Evolutionary conservation across 2,113 vertebrate genomes (phyloP).

Genomic region (Cephalophus harveyi): DNA sequence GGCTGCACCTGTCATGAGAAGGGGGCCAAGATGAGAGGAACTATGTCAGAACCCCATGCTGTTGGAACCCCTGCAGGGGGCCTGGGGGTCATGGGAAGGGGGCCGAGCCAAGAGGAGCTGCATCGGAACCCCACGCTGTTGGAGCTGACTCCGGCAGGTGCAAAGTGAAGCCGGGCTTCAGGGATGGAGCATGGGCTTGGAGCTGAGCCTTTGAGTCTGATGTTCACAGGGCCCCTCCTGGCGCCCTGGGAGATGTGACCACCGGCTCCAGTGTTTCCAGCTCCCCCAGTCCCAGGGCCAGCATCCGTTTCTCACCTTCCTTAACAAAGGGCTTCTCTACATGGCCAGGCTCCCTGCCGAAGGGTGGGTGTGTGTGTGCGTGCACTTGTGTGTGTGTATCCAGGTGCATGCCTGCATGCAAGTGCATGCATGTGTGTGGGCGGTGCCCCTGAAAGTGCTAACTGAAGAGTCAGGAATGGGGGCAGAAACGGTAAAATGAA

Average conservation of each 20-base stretch:
- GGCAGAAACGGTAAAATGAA: not conserved
- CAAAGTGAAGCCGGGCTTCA: not conserved
- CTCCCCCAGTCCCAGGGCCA: accelerated
- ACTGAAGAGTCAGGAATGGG: not conserved
- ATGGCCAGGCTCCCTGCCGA: not conserved
- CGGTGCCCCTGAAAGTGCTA: not conserved
- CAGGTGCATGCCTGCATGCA: not conserved
- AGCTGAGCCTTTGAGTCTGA: not conserved
- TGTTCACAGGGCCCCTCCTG: not conserved
- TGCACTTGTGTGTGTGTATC: not conserved
- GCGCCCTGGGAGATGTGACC: accelerated
- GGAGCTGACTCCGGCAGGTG: not conserved
- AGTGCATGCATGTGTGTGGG: accelerated
- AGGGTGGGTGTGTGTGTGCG: accelerated
- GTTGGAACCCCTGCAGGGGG: not conserved
- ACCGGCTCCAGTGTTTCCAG: not conserved
- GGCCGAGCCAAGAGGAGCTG: not conserved
- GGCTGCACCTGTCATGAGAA: accelerated
- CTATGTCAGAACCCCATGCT: accelerated
- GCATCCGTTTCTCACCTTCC: accelerated
- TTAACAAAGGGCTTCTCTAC: too few species aligned
- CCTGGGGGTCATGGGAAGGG: not conserved
- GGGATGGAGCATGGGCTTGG: accelerated
- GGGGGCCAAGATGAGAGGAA: accelerated
- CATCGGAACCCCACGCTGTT: not conserved